Evolutionary conservation across 2,113 vertebrate genomes (phyloP).

Genomic region (Pica pica): DNA sequence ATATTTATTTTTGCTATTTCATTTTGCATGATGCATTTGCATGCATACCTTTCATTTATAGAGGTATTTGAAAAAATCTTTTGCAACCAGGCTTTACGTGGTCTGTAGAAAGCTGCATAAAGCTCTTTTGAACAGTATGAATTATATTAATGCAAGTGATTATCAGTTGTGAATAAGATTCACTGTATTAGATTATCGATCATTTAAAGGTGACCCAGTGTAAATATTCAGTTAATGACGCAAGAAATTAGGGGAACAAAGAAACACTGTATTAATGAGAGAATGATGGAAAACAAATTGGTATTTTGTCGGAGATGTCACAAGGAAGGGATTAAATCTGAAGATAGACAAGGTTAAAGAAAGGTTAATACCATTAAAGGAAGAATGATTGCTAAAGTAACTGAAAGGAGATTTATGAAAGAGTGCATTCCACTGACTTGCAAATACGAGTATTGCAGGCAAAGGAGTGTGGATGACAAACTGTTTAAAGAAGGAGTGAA

Average conservation of each 20-base stretch:
- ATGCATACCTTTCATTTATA: neutral
- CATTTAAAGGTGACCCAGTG: neutral
- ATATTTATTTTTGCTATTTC: neutral
- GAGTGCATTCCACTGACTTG: conserved; percentile 5
- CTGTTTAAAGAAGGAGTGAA: conserved; percentile 35
- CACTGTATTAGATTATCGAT: neutral
- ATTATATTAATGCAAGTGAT: neutral
- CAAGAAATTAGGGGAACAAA: neutral
- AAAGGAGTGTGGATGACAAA: conserved; percentile 28
- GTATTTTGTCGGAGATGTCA: conserved; percentile 15
- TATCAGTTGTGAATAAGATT: neutral
- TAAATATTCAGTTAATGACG: neutral
- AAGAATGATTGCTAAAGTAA: conserved; percentile 52
- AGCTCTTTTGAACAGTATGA: neutral
- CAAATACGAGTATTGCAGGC: neutral
- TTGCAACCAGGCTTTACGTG: neutral
- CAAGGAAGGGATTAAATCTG: conserved; percentile 18
- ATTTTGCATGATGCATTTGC: neutral
- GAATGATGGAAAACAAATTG: conserved; percentile 19
- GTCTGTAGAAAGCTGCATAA: neutral
- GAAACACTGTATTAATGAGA: neutral
- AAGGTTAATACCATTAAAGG: conserved; percentile 54
- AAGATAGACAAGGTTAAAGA: conserved; percentile 50
- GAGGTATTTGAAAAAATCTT: neutral
- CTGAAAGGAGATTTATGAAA: conserved; percentile 27